Conservation (phyloP, 2,888 invertebrate genomes). For the Clostera curtula region DNA sequence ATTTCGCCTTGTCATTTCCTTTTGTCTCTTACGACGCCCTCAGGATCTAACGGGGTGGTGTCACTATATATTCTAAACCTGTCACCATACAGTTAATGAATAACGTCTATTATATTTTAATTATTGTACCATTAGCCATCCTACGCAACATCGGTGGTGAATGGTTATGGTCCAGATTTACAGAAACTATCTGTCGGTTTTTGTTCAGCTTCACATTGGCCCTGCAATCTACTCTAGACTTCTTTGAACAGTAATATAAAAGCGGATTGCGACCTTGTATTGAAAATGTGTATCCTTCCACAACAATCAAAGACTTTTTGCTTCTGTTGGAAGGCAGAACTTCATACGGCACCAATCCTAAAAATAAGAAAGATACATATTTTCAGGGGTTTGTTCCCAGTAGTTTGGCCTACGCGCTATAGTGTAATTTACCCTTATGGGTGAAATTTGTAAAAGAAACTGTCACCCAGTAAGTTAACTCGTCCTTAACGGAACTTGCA, state of each 20-base stretch:
- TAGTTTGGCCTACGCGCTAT: no score
- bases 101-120: slow-evolving; percentile 1
- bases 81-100: no score
- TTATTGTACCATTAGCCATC: background rate
- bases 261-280: slow-evolving; percentile 23
- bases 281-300: slow-evolving; percentile 30
- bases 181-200: slow-evolving; percentile 9
- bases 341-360: slow-evolving; percentile 14
- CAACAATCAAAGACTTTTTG: slow-evolving; percentile 22
- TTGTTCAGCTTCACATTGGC: slow-evolving; percentile 17
- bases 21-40: no score
- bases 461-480: no score
- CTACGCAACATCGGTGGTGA: slow-evolving; percentile 12
- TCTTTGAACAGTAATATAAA: slow-evolving; percentile 32
- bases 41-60: no score
- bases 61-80: no score
- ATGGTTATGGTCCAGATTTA: slow-evolving; percentile 26
- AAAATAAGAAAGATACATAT: no score
- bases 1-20: no score
- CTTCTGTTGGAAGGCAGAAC: slow-evolving; percentile 22
- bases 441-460: no score
- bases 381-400: no score
- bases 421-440: no score
- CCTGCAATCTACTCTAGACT: slow-evolving; percentile 21
- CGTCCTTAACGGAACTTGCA: no score